Evolutionary conservation across 1,140 invertebrate species (phyloP), one percentile per base, ranked within the genome.

Genomic region (Camponotus pennsylvanicus): DNA sequence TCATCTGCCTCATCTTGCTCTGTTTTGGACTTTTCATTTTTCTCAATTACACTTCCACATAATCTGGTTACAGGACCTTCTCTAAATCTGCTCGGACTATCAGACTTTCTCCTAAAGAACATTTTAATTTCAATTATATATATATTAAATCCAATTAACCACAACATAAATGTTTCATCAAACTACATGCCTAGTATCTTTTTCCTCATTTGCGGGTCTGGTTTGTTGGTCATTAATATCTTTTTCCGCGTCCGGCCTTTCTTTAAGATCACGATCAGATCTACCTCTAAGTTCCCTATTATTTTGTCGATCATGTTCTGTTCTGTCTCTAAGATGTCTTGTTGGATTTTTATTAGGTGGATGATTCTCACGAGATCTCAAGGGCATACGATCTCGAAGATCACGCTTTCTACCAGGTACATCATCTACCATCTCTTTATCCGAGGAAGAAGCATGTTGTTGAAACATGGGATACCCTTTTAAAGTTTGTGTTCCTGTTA

Each of bases 381-480:
- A 86, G 6, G 95, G 92, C 92, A 94, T 95, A 66, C 94, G 86
- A 2, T 94, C 92, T 52, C 89, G 89, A 0, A 94, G 61, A 86
- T 94, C 93, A 40, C 91, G 88, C 37, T 93, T 92, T 71, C 93
- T 90, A n/a, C 93, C 91, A 37, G 93, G 77, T 32, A 93, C 92
- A 71, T 95, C 94, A 80, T 95, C 94, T 4, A 88, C 93, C 87
- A 95, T 91, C 67, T 95, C 95, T 80, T 95, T 95, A 59, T 95
- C 94, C 2, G 94, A 95, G 34, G 94, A 95, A n/a, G 94, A 95
- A n/a, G 90, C 93, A 86, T 94, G 92, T 85, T 94, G 93, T 78
- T 94, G 94, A 89, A 95, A 95, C 95, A 95, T 95, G 63, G 95
- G 93, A 88, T 96, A 95, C 52, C 95, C 95, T 87, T 95, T 95